phyloP scores from a whole-genome alignment of 2,888 invertebrate species.

The Amiota mariae region DNA sequence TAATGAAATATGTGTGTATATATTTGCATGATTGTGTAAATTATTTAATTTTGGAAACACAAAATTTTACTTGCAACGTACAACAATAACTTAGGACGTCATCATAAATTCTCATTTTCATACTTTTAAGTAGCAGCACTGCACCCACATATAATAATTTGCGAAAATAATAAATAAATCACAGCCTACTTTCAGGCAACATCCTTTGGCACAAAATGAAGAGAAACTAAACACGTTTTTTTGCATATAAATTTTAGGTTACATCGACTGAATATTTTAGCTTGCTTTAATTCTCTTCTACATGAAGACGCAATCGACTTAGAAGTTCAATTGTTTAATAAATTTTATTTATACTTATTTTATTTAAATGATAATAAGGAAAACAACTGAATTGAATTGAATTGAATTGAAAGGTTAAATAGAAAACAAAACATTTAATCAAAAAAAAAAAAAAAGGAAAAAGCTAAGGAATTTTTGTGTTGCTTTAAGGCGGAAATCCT shows the following conservation, averaged over 20 bases:
- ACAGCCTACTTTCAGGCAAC: slow-evolving; percentile 5
- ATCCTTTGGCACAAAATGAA: not conserved
- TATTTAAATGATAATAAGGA: not conserved
- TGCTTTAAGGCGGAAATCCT: slow-evolving; percentile 43
- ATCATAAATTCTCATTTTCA: slow-evolving; percentile 1
- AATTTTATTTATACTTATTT: not conserved
- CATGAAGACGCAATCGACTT: too few relatives aligned
- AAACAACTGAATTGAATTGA: not conserved
- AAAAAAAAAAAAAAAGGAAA: slow-evolving; percentile 24
- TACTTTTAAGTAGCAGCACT: too few relatives aligned
- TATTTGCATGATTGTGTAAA: not conserved
- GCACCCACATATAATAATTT: slow-evolving; percentile 23
- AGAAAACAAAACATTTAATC: not conserved
- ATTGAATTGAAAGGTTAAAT: too few relatives aligned
- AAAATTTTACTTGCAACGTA: not conserved
- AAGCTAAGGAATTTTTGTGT: slow-evolving; percentile 24
- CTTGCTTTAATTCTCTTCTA: not conserved
- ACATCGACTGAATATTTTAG: slow-evolving; percentile 8
- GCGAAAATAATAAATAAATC: slow-evolving; percentile 16
- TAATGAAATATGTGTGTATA: slow-evolving; percentile 3
- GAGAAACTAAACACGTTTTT: not conserved
- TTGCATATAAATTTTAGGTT: slow-evolving; percentile 30
- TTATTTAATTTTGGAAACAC: not conserved
- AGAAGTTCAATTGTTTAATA: too few relatives aligned
- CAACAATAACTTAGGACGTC: not conserved